Base-by-base conservation (phyloP, 2,113 vertebrate species). In the Scomber japonicus region DNA sequence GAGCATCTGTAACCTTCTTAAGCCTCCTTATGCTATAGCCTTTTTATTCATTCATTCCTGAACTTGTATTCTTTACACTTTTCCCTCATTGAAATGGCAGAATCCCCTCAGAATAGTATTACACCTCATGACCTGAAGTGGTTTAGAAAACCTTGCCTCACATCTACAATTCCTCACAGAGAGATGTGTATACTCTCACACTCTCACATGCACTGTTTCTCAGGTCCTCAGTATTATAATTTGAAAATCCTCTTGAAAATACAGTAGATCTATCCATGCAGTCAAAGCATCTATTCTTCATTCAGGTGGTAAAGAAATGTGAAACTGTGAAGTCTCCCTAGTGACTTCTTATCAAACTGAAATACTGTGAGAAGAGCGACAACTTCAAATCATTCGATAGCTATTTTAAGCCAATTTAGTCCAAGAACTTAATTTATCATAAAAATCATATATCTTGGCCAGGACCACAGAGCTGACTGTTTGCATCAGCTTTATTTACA, bases 121-220 rank as follows among this genome's bases (percentile, higher is more conserved):
- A 72, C 45, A 61, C 80, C 50, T 63, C 66, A 57, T 57, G 59
- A 21, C 51, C 56, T 75, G 16, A 35, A 48, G 54, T 57, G 54
- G 35, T 71, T 64, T 63, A 59, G 64, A 69, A 69, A 69, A 73
- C 10, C 14, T 21, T 21, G 21, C 21, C 21, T 21, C 1, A 21
- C 21, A 1, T 21, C 21, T 21, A 21, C 21, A 21, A 21, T 21
- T 21, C 21, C 21, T 21, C 27, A 55, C 63, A 55, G 44, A 72
- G 6, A 46, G 21, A 80, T 73, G 50, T 50, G 48, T 24, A 50
- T 69, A 55, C 49, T 63, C 45, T 49, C 46, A 53, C 67, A 55
- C 49, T 63, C 45, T 49, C 46, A 53, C 67, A 57, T 24, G 24
- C 45, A 49, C 67, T 57, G 56, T 50, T 67, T 78, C 55, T 50